Evolutionary conservation across 2,888 invertebrate species (phyloP), one percentile per base, ranked within the genome.

Genomic region (Odontomyia ornata): DNA sequence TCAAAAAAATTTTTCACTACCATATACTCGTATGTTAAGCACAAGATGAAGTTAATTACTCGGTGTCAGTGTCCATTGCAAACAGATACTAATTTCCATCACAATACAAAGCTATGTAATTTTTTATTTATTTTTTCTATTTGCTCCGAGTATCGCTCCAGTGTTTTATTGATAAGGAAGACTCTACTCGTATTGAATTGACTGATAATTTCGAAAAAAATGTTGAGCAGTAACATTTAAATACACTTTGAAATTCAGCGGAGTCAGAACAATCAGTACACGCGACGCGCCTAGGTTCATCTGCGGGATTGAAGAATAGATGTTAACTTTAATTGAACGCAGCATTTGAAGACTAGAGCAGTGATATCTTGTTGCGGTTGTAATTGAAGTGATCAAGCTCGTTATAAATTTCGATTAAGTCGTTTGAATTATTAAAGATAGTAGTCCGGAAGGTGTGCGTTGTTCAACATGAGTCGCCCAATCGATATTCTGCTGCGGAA

Each of bases 401-500:
- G 36, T 36, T 36, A 36, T 36, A 5, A 36, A 36, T 52, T 52
- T 52, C 18, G 56, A 60, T 60, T 36, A 60, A 60, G 18, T 60
- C 7, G 57, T 60, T 60, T 3, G 36, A 36, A 36, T 36, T 36
- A 11, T 23, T 25, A 21, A 3, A 7, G 9, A 60, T 13, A 23
- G 52, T 52, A 15, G 18, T 4, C 18, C 5, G 11, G 23, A 64
- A 75, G 13, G 57, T 52, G 52, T 52, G 4, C 9, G 36, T 9
- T 15, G 18, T 57, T 13, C 73, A 75, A 52, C 77, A 85, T 86
- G 86, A 85, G 84, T 76, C 82, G 85, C 69, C 83, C 86, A 67
- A 86, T 86, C 79, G 86, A 86, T 83, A 84, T 86, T 73, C 79
- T 86, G 64, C 81, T 86, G 77, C 83, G 83, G 77, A 85, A 84